A percentile compares a stretch with the other conserved stretches of the same genome.
Evolutionary conservation across 2,888 invertebrate species (phyloP).

Genomic region (Idaea straminata): DNA sequence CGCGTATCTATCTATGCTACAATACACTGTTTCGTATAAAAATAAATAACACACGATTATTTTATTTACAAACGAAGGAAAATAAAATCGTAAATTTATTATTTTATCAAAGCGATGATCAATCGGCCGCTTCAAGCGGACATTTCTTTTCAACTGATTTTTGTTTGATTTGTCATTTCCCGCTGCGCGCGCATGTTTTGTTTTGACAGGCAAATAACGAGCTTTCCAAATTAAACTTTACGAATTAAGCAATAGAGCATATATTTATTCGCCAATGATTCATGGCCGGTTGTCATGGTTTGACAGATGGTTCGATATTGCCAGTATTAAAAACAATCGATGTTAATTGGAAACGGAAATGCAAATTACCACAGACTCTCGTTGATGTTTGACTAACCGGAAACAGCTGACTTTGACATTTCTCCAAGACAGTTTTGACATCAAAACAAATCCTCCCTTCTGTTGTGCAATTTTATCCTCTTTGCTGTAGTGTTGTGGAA

Average conservation of each 20-base stretch:
- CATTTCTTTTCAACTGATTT: slow-evolving; percentile 67
- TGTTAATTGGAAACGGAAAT: not conserved
- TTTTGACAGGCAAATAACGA: not conserved
- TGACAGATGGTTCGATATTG: not conserved
- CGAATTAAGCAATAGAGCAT: not conserved
- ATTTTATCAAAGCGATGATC: slow-evolving; percentile 39
- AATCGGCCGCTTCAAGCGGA: slow-evolving; percentile 51
- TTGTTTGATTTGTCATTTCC: slow-evolving; percentile 36
- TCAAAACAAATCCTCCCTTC: not conserved
- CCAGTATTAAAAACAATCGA: not conserved
- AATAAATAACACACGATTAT: slow-evolving; percentile 51
- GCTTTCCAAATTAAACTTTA: not conserved
- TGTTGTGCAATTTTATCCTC: too few relatives aligned
- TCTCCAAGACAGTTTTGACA: not conserved
- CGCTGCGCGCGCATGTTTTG: slow-evolving; percentile 16
- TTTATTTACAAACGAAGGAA: slow-evolving; percentile 60
- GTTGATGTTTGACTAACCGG: not conserved
- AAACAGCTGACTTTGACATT: not conserved
- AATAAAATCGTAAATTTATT: slow-evolving; percentile 67
- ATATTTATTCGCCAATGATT: not conserved
- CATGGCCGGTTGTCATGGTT: not conserved
- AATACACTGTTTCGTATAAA: slow-evolving; percentile 32
- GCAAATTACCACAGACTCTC: not conserved
- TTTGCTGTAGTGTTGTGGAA: not conserved
- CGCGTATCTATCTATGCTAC: slow-evolving; percentile 29